phyloP scores from a whole-genome alignment of 2,888 invertebrate species.

The Sarcophaga subvicina region DNA sequence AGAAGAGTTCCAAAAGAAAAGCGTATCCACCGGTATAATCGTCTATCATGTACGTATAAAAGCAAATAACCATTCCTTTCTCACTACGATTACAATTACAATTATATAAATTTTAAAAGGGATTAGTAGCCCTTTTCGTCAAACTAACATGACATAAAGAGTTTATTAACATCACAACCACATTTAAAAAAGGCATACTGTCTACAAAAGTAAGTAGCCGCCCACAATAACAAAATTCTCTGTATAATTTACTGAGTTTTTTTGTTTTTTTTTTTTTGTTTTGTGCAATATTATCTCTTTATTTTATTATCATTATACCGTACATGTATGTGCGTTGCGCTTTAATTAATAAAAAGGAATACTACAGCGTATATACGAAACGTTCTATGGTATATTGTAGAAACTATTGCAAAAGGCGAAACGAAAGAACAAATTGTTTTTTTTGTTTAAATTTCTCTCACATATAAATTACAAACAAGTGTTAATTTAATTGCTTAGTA shows the following conservation, averaged over 20 bases:
- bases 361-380: neutral
- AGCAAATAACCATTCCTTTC: too few species aligned
- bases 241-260: constrained; percentile 19
- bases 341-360: constrained; percentile 20
- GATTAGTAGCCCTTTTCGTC: neutral
- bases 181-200: neutral
- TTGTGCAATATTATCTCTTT: too few species aligned
- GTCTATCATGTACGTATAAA: too few species aligned
- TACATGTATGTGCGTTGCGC: neutral
- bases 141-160: neutral
- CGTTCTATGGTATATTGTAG: too few species aligned
- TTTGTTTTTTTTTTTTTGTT: neutral
- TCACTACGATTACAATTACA: too few species aligned
- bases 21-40: too few species aligned
- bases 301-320: neutral
- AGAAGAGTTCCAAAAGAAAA: too few species aligned
- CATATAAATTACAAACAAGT: constrained; percentile 47
- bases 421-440: constrained; percentile 2
- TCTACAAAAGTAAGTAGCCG: constrained; percentile 1
- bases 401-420: too few species aligned
- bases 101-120: too few species aligned
- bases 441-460: constrained; percentile 17
- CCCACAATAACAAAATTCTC: constrained; percentile 29
- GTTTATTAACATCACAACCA: constrained; percentile 37
- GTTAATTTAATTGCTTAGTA: constrained; percentile 53